Evolutionary conservation across 2,113 vertebrate species (phyloP).

Genomic region (Chloebia gouldiae): DNA sequence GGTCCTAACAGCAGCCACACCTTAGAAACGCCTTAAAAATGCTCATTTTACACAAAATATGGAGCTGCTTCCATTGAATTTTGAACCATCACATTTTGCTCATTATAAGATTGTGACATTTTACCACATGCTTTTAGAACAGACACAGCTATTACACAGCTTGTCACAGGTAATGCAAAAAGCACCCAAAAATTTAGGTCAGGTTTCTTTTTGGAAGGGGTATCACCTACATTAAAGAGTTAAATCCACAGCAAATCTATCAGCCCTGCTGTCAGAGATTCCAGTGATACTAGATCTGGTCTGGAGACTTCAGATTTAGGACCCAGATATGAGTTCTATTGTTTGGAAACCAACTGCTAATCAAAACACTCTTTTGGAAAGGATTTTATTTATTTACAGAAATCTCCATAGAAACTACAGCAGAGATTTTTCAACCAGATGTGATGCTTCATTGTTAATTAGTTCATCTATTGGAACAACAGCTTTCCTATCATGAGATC

Average conservation of each 20-base stretch:
- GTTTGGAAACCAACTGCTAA: background rate
- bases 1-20: background rate
- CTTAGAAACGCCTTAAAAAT: background rate
- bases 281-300: background rate
- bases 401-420: slow-evolving; percentile 33
- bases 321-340: background rate
- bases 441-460: slow-evolving; percentile 24
- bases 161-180: background rate
- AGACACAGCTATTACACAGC: background rate
- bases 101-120: background rate
- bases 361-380: slow-evolving; percentile 29
- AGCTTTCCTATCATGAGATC: background rate
- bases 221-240: background rate
- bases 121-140: fast-evolving
- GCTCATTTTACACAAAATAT: background rate
- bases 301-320: slow-evolving; percentile 1
- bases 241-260: background rate
- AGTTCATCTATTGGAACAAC: background rate
- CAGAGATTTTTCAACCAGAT: slow-evolving; percentile 12
- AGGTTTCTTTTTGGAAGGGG: background rate
- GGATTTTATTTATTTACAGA: slow-evolving; percentile 30
- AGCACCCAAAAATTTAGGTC: background rate
- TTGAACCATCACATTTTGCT: background rate
- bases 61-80: background rate
- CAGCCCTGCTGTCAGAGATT: background rate